phyloP scores from a whole-genome alignment of 2,888 invertebrate genomes.

The Sericinus montela region DNA sequence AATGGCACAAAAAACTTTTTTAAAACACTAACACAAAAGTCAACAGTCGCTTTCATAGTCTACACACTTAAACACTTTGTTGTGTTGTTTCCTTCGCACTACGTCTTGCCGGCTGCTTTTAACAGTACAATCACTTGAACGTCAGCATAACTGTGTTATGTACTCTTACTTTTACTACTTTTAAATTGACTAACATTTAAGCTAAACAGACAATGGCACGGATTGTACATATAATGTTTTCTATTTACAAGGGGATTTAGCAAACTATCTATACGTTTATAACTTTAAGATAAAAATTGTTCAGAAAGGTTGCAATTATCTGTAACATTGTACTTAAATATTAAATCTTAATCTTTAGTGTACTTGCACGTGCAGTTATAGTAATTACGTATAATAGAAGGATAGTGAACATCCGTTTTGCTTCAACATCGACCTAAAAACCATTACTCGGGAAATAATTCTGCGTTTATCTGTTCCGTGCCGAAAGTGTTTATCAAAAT shows the following conservation, averaged over 20 bases:
- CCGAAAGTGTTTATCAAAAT: conserved; percentile 7
- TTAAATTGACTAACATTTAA: conserved; percentile 71
- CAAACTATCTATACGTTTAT: conserved; percentile 49
- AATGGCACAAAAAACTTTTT: conserved; percentile 78
- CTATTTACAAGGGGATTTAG: conserved; percentile 69
- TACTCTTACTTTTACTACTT: conserved; percentile 40
- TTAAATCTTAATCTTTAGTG: conserved; percentile 58
- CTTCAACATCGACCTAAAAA: conserved; percentile 28
- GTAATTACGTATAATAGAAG: conserved; percentile 68
- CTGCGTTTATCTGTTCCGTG: conserved; percentile 26
- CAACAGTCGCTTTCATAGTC: conserved; percentile 67
- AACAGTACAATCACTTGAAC: conserved; percentile 34
- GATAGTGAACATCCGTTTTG: conserved; percentile 56
- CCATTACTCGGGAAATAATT: conserved; percentile 22
- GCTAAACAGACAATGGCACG: conserved; percentile 78
- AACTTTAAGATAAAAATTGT: conserved; percentile 51
- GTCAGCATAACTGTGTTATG: conserved; percentile 28
- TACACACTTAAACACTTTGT: conserved; percentile 52
- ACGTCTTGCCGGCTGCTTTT: conserved; percentile 35
- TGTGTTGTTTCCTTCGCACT: conserved; percentile 41
- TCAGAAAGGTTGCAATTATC: conserved; percentile 58
- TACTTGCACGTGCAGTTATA: conserved; percentile 65
- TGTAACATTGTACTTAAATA: conserved; percentile 58
- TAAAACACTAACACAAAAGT: conserved; percentile 77
- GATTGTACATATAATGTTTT: conserved; percentile 72